These are phyloP conservation scores for Chironex yamaguchii DNA, from an alignment of 30 jellyfish, hydroid and myxozoan genomes.

Conservation along the genomic window DNA sequence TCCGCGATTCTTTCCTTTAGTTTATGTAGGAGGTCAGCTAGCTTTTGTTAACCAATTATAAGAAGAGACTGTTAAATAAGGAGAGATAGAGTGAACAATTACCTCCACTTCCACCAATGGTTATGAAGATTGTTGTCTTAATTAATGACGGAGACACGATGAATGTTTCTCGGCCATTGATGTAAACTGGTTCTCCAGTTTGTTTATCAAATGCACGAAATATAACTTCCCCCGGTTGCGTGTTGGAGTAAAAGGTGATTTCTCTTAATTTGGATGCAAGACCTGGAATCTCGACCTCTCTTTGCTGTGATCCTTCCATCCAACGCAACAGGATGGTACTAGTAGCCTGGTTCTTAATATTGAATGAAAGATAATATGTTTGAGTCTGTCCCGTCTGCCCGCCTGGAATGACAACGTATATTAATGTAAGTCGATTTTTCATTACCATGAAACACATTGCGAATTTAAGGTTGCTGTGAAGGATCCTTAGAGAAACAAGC, in stretches of 20 bases:
- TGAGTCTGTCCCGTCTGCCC: not conserved
- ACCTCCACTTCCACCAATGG: not conserved
- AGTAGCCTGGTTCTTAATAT: constrained; percentile 22
- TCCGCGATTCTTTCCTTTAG: too few species aligned
- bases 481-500: too few species aligned
- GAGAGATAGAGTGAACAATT: too few species aligned
- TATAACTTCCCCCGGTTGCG: constrained; percentile 46
- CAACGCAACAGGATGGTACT: constrained; percentile 26
- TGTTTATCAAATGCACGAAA: constrained; percentile 61
- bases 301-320: constrained; percentile 30
- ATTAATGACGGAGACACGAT: constrained; percentile 46
- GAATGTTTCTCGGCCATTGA: constrained; percentile 54
- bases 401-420: not conserved
- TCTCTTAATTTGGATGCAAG: not conserved
- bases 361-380: constrained; percentile 40
- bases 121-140: constrained; percentile 9
- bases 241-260: constrained; percentile 31
- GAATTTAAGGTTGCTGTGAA: too few species aligned
- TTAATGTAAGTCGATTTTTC: too few species aligned
- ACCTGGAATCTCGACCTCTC: constrained; percentile 28
- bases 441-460: too few species aligned
- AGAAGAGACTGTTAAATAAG: too few species aligned
- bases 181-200: constrained; percentile 26
- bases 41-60: too few species aligned
- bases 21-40: too few species aligned